phyloP scores from a whole-genome alignment of 2,888 invertebrate genomes.

The Trichopria drosophilae region DNA sequence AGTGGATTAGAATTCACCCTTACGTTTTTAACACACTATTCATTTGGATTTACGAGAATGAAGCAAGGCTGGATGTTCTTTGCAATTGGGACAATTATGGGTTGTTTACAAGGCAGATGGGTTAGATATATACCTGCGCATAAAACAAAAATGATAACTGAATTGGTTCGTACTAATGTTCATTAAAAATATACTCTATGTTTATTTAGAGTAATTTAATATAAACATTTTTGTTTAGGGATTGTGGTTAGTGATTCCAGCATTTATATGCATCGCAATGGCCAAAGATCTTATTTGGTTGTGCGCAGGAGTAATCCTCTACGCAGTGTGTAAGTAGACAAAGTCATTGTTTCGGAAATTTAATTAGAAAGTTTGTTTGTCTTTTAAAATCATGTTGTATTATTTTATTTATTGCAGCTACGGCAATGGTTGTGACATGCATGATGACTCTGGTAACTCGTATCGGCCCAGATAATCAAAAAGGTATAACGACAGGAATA shows the following conservation, averaged over 20 bases:
- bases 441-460: slow-evolving; percentile 91
- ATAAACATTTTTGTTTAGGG: slow-evolving; percentile 60
- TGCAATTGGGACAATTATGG: slow-evolving; percentile 90
- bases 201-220: no score
- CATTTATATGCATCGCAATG: slow-evolving; percentile 82
- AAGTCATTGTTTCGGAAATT: slow-evolving; percentile 24
- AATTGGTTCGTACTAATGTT: slow-evolving; percentile 58
- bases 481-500: slow-evolving; percentile 91
- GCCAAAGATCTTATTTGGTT: slow-evolving; percentile 66
- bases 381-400: slow-evolving; percentile 15
- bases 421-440: slow-evolving; percentile 93
- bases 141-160: slow-evolving; percentile 72
- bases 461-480: slow-evolving; percentile 78
- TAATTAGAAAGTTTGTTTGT: slow-evolving; percentile 14
- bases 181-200: not conserved
- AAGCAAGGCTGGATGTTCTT: slow-evolving; percentile 98
- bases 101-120: slow-evolving; percentile 84
- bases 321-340: slow-evolving; percentile 83
- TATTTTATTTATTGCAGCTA: slow-evolving; percentile 63
- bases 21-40: slow-evolving; percentile 92
- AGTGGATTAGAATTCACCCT: slow-evolving; percentile 97
- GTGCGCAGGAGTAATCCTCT: slow-evolving; percentile 82
- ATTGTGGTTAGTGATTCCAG: slow-evolving; percentile 80
- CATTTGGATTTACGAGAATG: slow-evolving; percentile 89
- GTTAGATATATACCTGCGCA: slow-evolving; percentile 78